These are phyloP conservation scores for Schlechtendalia chinensis DNA, from an alignment of 1,140 invertebrate species.

Conservation along the genomic window DNA sequence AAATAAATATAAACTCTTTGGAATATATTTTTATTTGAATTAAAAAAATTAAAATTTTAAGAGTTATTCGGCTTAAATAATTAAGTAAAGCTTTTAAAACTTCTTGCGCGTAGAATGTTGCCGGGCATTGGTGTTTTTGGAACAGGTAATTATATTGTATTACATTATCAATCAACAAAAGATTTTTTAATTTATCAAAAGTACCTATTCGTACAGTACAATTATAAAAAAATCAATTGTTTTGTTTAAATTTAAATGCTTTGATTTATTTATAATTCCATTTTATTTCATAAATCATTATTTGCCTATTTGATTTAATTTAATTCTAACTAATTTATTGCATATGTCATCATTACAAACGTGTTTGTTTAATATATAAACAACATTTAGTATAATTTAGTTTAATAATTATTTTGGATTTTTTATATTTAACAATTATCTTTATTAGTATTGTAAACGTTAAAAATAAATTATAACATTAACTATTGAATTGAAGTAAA, in stretches of 20 bases:
- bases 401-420: neutral
- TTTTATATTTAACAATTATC: neutral
- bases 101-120: constrained; percentile 59
- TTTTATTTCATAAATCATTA: too few relatives aligned
- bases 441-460: neutral
- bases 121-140: constrained; percentile 95
- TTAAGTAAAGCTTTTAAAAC: neutral
- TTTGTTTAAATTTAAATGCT: too few relatives aligned
- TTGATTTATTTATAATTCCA: too few relatives aligned
- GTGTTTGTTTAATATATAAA: too few relatives aligned
- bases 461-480: neutral
- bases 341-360: too few relatives aligned
- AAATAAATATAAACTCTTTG: neutral
- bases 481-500: too few relatives aligned
- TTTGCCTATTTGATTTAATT: too few relatives aligned
- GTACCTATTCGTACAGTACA: too few relatives aligned
- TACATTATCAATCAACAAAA: neutral
- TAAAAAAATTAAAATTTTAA: neutral
- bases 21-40: neutral
- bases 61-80: neutral
- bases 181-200: neutral
- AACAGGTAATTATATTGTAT: constrained; percentile 60
- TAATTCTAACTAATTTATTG: too few relatives aligned
- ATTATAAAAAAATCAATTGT: too few relatives aligned
- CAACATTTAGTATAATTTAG: too few relatives aligned